phyloP scores from a whole-genome alignment of 92 coral and sea anemone genomes.

The Heteractis magnifica region DNA sequence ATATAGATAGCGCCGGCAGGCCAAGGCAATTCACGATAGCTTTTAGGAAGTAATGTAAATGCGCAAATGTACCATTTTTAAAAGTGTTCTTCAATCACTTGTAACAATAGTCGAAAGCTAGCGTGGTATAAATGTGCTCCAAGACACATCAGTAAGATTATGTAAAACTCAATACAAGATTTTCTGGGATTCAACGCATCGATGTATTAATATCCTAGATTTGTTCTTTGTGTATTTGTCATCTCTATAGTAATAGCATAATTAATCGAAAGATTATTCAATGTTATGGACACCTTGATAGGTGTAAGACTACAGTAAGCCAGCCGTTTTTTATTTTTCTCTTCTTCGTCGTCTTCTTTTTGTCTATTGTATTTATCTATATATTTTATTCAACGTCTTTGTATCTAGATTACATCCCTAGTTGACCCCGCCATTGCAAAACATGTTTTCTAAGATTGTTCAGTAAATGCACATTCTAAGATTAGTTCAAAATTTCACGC shows the following conservation, averaged over 20 bases:
- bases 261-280: too few species aligned
- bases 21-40: background rate
- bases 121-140: background rate
- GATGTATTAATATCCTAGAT: background rate
- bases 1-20: background rate
- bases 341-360: background rate
- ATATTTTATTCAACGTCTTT: background rate
- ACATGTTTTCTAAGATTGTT: too few species aligned
- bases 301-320: too few species aligned
- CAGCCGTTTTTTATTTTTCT: background rate
- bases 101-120: background rate
- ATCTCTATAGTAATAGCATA: too few species aligned
- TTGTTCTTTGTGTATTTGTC: too few species aligned
- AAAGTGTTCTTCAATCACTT: background rate
- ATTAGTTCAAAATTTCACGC: background rate
- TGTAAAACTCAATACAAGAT: too few species aligned
- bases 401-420: background rate
- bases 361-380: background rate
- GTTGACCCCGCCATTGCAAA: background rate
- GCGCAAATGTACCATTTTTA: background rate
- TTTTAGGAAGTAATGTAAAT: background rate
- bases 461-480: too few species aligned
- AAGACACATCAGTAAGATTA: background rate
- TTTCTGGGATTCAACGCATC: background rate
- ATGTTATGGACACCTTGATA: too few species aligned